Base-by-base conservation (phyloP, 2,797 vertebrate genomes). In the Coregonus suidteri region DNA sequence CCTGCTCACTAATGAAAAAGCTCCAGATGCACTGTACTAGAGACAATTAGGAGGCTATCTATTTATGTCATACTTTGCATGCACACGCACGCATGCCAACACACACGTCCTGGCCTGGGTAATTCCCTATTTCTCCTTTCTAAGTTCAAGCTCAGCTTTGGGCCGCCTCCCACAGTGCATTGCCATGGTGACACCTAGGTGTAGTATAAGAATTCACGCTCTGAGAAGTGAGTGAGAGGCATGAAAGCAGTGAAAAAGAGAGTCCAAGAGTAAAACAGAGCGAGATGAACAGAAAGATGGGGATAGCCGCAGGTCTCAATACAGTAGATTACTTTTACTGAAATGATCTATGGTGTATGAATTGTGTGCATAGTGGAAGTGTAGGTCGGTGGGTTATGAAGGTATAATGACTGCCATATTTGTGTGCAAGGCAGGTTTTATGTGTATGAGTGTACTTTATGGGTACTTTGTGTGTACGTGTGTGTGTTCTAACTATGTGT, bases 101-200 rank as follows among this genome's bases (percentile, higher is more conserved):
- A 20, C 64, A 73, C 47, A 15, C 62, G 41, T 47, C 31, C 6
- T 4, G 20, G 2, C 30, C 41, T 41, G 53, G 35, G 16, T 31
- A 9, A 30, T 16, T 54, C 18, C 11, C 54, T 25, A 25, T 37
- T 30, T n/a, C 13, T 66, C 30, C 41, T n/a, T 71, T 62, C 69
- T 76, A 70, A 83, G 82, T 80, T 82, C 79, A 78, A 59, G 41
- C 71, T 73, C 37, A 71, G 77, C 84, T 72, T 51, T 41, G 37
- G 68, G 75, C 81, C 73, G 76, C 66, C 80, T 77, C 81, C 72
- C 67, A 84, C 81, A 69, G 71, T n/a, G 56, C 35, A 85, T 89
- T 82, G 65, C 85, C 77, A 86, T 86, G 81, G 86, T 79, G 82
- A 89, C 73, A 73, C 75, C 75, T 51, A 73, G 71, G 72, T 70